Evolutionary conservation across 2,113 vertebrate species (phyloP), one percentile per base, ranked within the genome.

Genomic region (Apaloderma vittatum): DNA sequence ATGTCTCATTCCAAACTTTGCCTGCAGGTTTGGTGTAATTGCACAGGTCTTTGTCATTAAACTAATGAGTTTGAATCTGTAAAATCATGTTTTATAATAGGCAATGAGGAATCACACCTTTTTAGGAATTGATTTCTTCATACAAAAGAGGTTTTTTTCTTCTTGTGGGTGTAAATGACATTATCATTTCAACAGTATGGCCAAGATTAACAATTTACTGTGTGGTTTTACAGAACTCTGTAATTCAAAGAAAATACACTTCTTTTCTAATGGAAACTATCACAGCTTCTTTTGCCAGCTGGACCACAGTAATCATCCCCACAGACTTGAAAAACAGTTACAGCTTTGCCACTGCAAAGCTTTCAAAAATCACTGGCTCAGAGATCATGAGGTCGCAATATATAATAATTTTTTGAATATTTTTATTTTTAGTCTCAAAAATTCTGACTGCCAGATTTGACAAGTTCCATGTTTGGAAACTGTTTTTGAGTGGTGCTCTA

Each of bases 11-110:
- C 40, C 65, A 43, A 20, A 81, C 23, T 20, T 65, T 88, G 63
- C 51, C 66, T 75, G 27, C n/a, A 93, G 71, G 40, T 54, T 78
- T 80, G 57, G 79, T 94, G 12, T 45, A 92, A 95, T 76, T 82
- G 9, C 7, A 27, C 86, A 88, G 77, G 37, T 89, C 37, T 88
- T 92, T 88, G 43, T 68, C 77, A 95, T 88, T 77, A 91, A 88
- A 74, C 30, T 46, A 76, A 79, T 52, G 88, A 76, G 81, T 46
- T 48, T 51, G 79, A 90, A 32, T 82, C 92, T 82, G 34, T 24
- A 75, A 86, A 94, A 87, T 8, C 16, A 51, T 32, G 21, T 34
- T 91, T 93, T 80, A 55, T 88, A 52, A 83, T 45, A 95, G 72
- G 27, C 11, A 88, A 27, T 32, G 59, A 85, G 40, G 23, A 43